A percentile compares a stretch with the other conserved stretches of the same genome.
Evolutionary conservation across 2,888 invertebrate genomes (phyloP).

Genomic region (Drosophila greeni): DNA sequence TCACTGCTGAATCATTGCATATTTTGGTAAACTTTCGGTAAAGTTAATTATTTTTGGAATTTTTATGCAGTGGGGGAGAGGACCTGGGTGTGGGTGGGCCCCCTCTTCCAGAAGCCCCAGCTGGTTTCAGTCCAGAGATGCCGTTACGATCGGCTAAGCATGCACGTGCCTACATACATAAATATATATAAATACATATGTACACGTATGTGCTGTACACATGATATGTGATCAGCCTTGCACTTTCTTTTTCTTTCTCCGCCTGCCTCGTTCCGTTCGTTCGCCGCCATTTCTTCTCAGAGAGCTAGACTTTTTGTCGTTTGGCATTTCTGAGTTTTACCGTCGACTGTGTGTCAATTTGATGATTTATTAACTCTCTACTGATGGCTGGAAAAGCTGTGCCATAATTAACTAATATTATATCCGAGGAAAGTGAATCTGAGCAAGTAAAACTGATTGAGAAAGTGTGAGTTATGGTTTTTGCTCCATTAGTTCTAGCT

Average conservation of each 20-base stretch:
- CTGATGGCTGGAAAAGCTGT: constrained; percentile 47
- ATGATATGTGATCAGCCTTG: constrained; percentile 44
- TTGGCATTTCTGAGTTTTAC: constrained; percentile 25
- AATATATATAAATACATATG: neutral
- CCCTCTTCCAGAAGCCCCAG: constrained; percentile 18
- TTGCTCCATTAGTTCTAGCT: constrained; percentile 14
- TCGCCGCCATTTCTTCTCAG: constrained; percentile 52
- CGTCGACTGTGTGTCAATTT: constrained; percentile 56
- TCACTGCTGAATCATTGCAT: neutral
- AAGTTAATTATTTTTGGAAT: constrained; percentile 18
- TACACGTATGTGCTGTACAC: constrained; percentile 10
- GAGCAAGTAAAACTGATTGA: constrained; percentile 56
- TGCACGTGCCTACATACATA: constrained; percentile 4
- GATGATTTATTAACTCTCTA: constrained; percentile 55
- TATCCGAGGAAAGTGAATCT: constrained; percentile 60
- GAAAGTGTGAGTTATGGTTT: constrained; percentile 58
- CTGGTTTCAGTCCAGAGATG: constrained; percentile 30
- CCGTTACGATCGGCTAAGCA: constrained; percentile 28
- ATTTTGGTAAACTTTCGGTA: constrained; percentile 10
- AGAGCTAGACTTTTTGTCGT: constrained; percentile 32
- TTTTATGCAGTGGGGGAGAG: neutral
- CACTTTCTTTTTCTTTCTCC: constrained; percentile 62
- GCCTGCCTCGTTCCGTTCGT: constrained; percentile 44
- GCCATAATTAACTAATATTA: constrained; percentile 60
- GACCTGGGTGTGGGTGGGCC: constrained; percentile 24